Percentiles rank a stretch among this genome's conserved stretches.
phyloP scores from a whole-genome alignment of 2,113 vertebrate species.

The Hippocampus comes region DNA sequence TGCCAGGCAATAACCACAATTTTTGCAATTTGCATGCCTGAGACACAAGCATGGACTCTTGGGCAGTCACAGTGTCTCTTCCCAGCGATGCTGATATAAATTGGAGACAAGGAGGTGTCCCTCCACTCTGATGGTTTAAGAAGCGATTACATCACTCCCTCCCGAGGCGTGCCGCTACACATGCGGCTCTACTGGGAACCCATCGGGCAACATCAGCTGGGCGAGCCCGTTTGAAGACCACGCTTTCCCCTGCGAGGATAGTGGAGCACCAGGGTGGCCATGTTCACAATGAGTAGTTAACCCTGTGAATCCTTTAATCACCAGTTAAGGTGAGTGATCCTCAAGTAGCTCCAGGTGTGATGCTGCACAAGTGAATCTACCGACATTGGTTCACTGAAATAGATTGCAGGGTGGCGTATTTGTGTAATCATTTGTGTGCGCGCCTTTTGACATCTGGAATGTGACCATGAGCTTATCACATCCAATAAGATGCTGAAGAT shows the following conservation, averaged over 20 bases:
- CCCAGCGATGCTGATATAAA: constrained; percentile 14
- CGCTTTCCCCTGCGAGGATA: constrained; percentile 5
- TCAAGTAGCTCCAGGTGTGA: constrained; percentile 40
- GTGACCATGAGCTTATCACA: constrained; percentile 55
- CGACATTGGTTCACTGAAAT: constrained; percentile 26
- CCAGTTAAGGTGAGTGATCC: neutral
- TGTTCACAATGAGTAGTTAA: constrained; percentile 28
- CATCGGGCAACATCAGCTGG: constrained; percentile 17
- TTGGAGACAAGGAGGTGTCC: constrained; percentile 31
- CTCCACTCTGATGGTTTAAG: constrained; percentile 36
- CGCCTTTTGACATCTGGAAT: constrained; percentile 57
- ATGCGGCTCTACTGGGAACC: constrained; percentile 23
- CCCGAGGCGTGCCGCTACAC: constrained; percentile 8
- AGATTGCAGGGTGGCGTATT: constrained; percentile 40
- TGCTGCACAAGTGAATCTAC: constrained; percentile 34
- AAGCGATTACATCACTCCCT: constrained; percentile 51
- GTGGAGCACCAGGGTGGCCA: neutral
- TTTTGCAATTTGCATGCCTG: neutral
- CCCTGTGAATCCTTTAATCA: constrained; percentile 14
- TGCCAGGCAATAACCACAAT: neutral
- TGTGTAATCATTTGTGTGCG: constrained; percentile 47
- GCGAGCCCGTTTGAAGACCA: neutral
- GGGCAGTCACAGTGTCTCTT: neutral
- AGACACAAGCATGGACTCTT: neutral
- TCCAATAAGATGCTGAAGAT: constrained; percentile 56